Percentiles rank a stretch among this genome's conserved stretches.
Conservation (phyloP, 2,113 vertebrate genomes). For the Toxotes chatareus region DNA sequence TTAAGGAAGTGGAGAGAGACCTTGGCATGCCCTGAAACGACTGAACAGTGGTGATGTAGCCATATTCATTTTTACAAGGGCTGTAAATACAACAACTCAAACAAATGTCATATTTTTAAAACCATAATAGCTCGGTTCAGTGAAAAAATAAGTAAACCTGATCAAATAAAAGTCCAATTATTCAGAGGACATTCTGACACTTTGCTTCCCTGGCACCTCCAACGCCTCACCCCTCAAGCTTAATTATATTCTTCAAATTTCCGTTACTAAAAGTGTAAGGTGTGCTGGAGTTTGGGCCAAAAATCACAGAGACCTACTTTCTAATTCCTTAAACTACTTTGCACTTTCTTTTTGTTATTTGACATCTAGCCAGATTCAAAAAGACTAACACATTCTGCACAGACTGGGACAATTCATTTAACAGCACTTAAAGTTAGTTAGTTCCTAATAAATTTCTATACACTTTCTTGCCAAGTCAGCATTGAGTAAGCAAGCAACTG, state of each 20-base stretch:
- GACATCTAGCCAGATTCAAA: slow-evolving; percentile 51
- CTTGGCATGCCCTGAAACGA: slow-evolving; percentile 57
- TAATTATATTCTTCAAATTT: slow-evolving; percentile 49
- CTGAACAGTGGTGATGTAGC: slow-evolving; percentile 36
- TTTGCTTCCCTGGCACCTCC: slow-evolving; percentile 32
- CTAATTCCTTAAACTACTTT: slow-evolving; percentile 51
- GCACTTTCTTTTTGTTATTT: slow-evolving; percentile 39
- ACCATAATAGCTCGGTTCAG: slow-evolving; percentile 41
- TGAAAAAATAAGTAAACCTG: slow-evolving; percentile 45
- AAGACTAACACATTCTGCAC: slow-evolving; percentile 14
- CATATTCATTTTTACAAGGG: slow-evolving; percentile 63
- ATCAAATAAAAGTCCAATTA: slow-evolving; percentile 62
- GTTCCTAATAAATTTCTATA: slow-evolving; percentile 34
- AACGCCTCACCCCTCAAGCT: slow-evolving; percentile 25
- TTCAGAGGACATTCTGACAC: slow-evolving; percentile 44
- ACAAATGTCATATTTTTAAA: slow-evolving; percentile 52
- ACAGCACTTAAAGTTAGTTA: slow-evolving; percentile 10
- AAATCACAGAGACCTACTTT: slow-evolving; percentile 61
- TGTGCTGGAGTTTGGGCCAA: slow-evolving; percentile 46
- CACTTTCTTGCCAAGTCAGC: slow-evolving; percentile 33
- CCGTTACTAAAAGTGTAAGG: slow-evolving; percentile 46
- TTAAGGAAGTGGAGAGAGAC: slow-evolving; percentile 48
- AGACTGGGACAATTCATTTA: slow-evolving; percentile 49
- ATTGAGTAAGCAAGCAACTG: slow-evolving; percentile 24
- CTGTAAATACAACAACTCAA: slow-evolving; percentile 61